A percentile compares a stretch with the other conserved stretches of the same genome.
phyloP scores from a whole-genome alignment of 2,888 invertebrate genomes.

The Phytoseiulus persimilis region DNA sequence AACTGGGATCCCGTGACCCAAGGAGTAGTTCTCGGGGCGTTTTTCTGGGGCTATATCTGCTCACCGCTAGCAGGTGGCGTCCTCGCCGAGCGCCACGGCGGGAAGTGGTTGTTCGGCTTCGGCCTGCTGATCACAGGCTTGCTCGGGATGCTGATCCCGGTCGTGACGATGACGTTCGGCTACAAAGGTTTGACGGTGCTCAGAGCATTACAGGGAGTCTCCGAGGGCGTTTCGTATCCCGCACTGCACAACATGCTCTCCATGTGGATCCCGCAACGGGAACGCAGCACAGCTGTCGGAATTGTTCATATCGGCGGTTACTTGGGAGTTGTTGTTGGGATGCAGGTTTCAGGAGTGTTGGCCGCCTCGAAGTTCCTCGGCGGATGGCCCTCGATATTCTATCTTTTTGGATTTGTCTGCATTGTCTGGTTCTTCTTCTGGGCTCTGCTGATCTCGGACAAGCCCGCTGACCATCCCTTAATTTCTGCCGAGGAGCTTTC shows the following conservation, averaged over 20 bases:
- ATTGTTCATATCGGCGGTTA: conserved; percentile 77
- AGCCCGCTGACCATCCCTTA: conserved; percentile 44
- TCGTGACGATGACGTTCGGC: neutral
- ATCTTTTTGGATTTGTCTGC: conserved; percentile 43
- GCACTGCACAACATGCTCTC: neutral
- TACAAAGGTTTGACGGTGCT: neutral
- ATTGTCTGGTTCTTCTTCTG: conserved; percentile 45
- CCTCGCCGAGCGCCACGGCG: neutral
- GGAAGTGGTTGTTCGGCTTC: neutral
- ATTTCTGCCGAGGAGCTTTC: conserved; percentile 43
- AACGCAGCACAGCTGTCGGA: conserved; percentile 48
- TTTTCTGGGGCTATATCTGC: conserved; percentile 6
- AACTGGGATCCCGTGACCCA: conserved; percentile 12
- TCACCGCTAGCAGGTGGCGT: neutral
- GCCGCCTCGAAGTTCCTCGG: conserved; percentile 66
- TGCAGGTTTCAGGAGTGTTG: conserved; percentile 67
- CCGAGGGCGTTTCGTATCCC: neutral
- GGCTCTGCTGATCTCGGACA: conserved; percentile 43
- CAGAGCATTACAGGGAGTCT: neutral
- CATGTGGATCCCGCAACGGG: neutral
- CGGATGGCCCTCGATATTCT: conserved; percentile 57
- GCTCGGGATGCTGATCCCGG: conserved; percentile 8
- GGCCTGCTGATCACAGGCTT: neutral
- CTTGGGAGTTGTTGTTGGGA: conserved; percentile 71
- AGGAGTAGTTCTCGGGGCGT: conserved; percentile 9